Percentiles rank a stretch among this genome's conserved stretches.
These are phyloP conservation scores for Globicephala melas DNA, from an alignment of 2,113 vertebrate species.

Conservation along the genomic window DNA sequence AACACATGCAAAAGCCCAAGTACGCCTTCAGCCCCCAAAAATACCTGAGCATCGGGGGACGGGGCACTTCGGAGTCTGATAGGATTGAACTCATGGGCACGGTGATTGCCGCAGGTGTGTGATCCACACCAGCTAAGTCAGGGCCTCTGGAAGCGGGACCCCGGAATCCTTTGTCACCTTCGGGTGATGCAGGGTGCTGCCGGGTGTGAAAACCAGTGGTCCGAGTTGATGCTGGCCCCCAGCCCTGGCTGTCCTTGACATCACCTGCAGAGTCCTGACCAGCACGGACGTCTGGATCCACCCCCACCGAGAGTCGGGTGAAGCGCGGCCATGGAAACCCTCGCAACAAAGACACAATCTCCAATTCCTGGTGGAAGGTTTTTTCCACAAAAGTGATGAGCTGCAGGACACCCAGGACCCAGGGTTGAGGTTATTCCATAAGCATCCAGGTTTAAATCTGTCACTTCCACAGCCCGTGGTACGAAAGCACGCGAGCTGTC, in stretches of 20 bases:
- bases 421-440: background rate
- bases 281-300: background rate
- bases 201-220: background rate
- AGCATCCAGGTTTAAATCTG: background rate
- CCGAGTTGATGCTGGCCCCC: background rate
- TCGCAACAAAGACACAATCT: background rate
- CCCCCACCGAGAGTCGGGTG: background rate
- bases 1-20: background rate
- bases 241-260: background rate
- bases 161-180: background rate
- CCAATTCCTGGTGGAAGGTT: background rate
- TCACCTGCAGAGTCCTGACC: background rate
- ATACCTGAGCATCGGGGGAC: background rate
- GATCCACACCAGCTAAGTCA: background rate
- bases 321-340: background rate
- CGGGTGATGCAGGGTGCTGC: accelerated
- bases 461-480: background rate
- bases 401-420: background rate
- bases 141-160: background rate
- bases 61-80: background rate
- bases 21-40: background rate
- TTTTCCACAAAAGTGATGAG: background rate
- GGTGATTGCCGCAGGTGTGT: background rate
- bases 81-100: background rate
- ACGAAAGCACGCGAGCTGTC: background rate